Percentiles rank a stretch among this genome's conserved stretches.
Conservation (phyloP, 2,797 vertebrate species). For the Anableps anableps region DNA sequence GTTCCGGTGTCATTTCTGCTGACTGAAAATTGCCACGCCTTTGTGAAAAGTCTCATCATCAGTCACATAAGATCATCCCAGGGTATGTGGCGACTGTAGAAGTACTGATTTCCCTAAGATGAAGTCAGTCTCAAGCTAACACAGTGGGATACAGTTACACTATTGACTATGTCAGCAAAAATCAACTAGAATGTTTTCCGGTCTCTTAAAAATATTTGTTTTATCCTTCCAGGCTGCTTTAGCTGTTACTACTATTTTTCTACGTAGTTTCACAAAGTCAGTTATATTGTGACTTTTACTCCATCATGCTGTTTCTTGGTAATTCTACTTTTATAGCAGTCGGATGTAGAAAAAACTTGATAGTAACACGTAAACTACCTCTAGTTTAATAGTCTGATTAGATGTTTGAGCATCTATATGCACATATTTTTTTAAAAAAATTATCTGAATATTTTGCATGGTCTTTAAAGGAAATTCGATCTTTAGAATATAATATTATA, state of each 20-base stretch:
- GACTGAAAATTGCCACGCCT: constrained; percentile 49
- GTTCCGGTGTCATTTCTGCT: constrained; percentile 63
- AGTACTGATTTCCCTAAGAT: not conserved
- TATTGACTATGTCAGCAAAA: constrained; percentile 49
- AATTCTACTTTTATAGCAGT: not conserved
- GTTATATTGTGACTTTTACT: not conserved
- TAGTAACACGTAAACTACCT: not conserved
- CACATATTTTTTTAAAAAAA: not conserved
- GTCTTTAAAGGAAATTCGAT: not conserved
- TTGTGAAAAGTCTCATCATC: constrained; percentile 42
- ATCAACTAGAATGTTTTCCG: constrained; percentile 2
- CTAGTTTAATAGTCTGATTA: not conserved
- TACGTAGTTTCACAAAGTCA: not conserved
- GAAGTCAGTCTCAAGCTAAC: constrained; percentile 29
- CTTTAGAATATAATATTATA: not conserved
- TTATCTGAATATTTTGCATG: not conserved
- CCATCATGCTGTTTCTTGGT: not conserved
- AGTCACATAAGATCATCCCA: constrained; percentile 36
- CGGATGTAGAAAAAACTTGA: not conserved
- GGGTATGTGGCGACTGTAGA: constrained; percentile 36
- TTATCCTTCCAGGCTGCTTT: not conserved
- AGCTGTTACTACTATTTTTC: not conserved
- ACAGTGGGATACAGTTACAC: constrained; percentile 44
- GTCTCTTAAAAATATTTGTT: too few relatives aligned
- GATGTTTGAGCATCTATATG: not conserved